Conservation (phyloP, 1,140 invertebrate species). For the Physella acuta region DNA sequence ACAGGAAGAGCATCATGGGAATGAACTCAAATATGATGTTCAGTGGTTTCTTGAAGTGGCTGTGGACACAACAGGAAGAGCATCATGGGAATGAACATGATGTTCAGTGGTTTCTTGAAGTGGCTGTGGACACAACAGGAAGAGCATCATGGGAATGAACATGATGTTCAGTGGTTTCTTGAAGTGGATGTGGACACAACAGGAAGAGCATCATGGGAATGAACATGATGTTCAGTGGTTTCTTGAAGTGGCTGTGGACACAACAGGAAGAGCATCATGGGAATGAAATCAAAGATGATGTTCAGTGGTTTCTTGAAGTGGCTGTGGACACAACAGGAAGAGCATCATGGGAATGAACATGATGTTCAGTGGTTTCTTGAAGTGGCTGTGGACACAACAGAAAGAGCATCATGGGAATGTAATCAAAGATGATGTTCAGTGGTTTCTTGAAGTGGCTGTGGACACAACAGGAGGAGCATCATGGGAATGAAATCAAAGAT, state of each 20-base stretch:
- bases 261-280: slow-evolving; percentile 86
- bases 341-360: slow-evolving; percentile 88
- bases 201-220: slow-evolving; percentile 93
- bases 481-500: slow-evolving; percentile 90
- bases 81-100: slow-evolving; percentile 88
- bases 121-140: slow-evolving; percentile 80
- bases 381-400: slow-evolving; percentile 79
- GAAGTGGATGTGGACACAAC: slow-evolving; percentile 78
- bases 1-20: slow-evolving; percentile 88
- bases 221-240: slow-evolving; percentile 77
- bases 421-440: slow-evolving; percentile 80
- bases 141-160: slow-evolving; percentile 88
- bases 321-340: slow-evolving; percentile 80
- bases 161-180: slow-evolving; percentile 77
- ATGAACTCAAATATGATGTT: slow-evolving; percentile 90
- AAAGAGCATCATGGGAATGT: slow-evolving; percentile 90
- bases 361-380: slow-evolving; percentile 77
- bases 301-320: slow-evolving; percentile 78
- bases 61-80: slow-evolving; percentile 83
- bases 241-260: slow-evolving; percentile 80
- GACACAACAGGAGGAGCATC: slow-evolving; percentile 81
- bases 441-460: slow-evolving; percentile 79
- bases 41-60: slow-evolving; percentile 76
- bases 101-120: slow-evolving; percentile 77
- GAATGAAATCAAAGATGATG: slow-evolving; percentile 89